Conservation (phyloP, 2,797 vertebrate genomes). For the Myotis findleyi region DNA sequence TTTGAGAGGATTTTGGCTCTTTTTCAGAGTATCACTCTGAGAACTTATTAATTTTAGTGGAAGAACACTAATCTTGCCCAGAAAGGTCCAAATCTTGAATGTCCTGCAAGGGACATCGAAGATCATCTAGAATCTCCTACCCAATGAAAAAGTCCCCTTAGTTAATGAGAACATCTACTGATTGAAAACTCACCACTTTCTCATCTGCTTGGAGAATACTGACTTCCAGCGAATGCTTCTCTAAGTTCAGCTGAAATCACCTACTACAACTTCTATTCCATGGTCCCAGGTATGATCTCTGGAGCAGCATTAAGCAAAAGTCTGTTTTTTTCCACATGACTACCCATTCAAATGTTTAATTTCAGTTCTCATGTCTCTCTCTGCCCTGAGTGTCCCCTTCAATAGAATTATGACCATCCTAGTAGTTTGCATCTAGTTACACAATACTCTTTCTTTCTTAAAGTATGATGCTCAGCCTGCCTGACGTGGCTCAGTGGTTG, state of each 20-base stretch:
- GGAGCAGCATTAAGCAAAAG: background rate
- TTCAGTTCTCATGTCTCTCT: background rate
- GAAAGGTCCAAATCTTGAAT: background rate
- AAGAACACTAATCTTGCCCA: background rate
- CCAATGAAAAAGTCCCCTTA: background rate
- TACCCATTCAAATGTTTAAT: background rate
- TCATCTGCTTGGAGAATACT: background rate
- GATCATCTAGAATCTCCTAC: background rate
- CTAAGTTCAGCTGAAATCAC: background rate
- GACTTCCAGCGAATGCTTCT: background rate
- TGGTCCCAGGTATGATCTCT: background rate
- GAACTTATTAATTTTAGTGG: conserved; percentile 34
- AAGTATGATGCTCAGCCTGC: too few species aligned
- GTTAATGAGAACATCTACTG: background rate
- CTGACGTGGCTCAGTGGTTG: too few species aligned
- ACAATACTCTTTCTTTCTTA: background rate
- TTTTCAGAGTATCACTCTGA: conserved; percentile 6
- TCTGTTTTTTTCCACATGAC: background rate
- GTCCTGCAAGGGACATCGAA: background rate
- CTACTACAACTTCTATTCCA: background rate
- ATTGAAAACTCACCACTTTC: background rate
- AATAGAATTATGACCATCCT: conserved; percentile 21
- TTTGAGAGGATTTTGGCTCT: background rate
- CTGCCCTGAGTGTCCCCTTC: background rate
- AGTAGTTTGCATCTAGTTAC: background rate